Evolutionary conservation across 1,140 invertebrate genomes (phyloP), one percentile per base, ranked within the genome.

Genomic region (Coelopa frigida): DNA sequence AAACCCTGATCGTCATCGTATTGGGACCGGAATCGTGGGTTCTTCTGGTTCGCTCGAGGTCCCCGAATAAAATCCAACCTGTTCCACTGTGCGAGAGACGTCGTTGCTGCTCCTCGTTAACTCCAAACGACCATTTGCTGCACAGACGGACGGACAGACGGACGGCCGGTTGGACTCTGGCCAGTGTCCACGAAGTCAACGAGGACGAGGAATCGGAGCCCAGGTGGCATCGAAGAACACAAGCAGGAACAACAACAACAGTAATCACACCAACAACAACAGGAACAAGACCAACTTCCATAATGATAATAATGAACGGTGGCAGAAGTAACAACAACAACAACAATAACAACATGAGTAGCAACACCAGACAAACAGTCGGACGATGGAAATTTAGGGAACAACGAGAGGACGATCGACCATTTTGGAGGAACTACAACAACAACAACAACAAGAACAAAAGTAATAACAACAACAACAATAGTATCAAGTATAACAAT

Each of bases 321-420:
- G 22, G 10, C 31, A 44, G 17, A 10, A 31, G 22, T 12, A 35
- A 41, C 39, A 41, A 41, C 36, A 41, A 5, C 22, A 41, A 41
- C 41, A 44, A 44, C n/a, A 29, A 8, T n/a, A 29, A 29, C 8
- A 8, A 29, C n/a, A n/a, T n/a, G 7, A 29, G n/a, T 8, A 29
- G n/a, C 27, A 29, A 8, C 8, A 8, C n/a, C 27, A 29, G n/a
- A 8, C n/a, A 8, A 29, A 29, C 27, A 29, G 27, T 8, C 27
- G n/a, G n/a, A n/a, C n/a, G 8, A 29, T 8, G 27, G n/a, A 29
- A 29, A 29, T 8, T 8, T n/a, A 8, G 27, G 8, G n/a, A 44
- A 44, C 21, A 44, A 44, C 29, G 35, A 18, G 42, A 33, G 35
- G 35, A 44, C 29, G 23, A 33, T 23, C 17, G 35, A 44, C 32